Evolutionary conservation across 1,140 invertebrate genomes (phyloP), one percentile per base, ranked within the genome.

Genomic region (Lasioglossum albipes): DNA sequence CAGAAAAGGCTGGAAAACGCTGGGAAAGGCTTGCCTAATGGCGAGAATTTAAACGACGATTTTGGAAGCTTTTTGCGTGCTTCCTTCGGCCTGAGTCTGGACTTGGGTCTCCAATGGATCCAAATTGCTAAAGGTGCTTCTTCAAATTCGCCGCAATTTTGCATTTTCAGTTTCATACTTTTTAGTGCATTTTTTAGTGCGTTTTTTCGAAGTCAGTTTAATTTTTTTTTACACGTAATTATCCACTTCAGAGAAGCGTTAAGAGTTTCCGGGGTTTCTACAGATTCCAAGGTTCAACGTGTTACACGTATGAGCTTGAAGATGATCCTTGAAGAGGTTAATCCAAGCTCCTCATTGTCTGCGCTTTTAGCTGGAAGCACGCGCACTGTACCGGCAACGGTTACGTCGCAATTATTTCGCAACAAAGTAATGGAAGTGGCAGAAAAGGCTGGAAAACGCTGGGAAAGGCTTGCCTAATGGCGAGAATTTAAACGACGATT

Each of bases 351-450:
- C 62, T 61, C 81, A 83, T 83, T 81, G 74, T 75, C 66, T 59
- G 12, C 49, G 81, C 81, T 87, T 84, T 86, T 81, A 85, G 66
- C 31, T 22, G 7, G 52, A 54, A 12, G 49, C 70, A 41, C 64
- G 57, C 31, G 41, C 66, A 59, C 36, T 36, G 49, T 64, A 20
- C n/a, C 59, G 42, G 42, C 69, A 75, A 82, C 77, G 78, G 83
- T 87, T 81, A 84, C 61, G 74, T 81, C 57, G 71, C 84, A 81
- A 86, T 84, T 87, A 86, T 49, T 62, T 64, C 54, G 74, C 54
- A n/a, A 69, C 68, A 77, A 83, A 86, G 81, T 75, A 82, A 75
- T 81, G 74, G 64, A 57, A 41, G 61, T 57, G 59, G 22, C 31
- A 9, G 59, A 4, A 65, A 61, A 74, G 62, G 49, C 64, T 61